Evolutionary conservation across 2,888 invertebrate species (phyloP).

Genomic region (Limulus polyphemus): DNA sequence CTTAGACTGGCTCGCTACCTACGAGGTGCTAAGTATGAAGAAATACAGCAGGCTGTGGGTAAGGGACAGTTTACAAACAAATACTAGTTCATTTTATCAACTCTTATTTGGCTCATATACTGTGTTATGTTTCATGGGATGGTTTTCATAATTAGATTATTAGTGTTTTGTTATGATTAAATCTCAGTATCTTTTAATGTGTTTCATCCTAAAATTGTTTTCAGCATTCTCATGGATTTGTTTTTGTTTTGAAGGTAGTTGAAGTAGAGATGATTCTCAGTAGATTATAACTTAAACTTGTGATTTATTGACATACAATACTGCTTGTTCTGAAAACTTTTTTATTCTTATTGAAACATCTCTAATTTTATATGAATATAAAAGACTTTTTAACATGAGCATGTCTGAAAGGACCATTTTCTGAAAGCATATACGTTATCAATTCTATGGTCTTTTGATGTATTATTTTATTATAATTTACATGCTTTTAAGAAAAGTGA

Average conservation of each 20-base stretch:
- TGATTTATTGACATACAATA: background rate
- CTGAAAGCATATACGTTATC: too few relatives aligned
- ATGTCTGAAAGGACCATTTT: too few relatives aligned
- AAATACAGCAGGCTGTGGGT: slow-evolving; percentile 36
- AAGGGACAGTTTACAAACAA: slow-evolving; percentile 1
- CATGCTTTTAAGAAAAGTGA: too few relatives aligned
- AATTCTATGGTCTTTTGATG: too few relatives aligned
- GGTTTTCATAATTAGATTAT: background rate
- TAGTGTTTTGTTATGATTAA: background rate
- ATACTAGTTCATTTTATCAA: background rate
- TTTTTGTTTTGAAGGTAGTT: background rate
- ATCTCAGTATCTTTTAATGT: background rate
- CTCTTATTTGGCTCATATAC: background rate
- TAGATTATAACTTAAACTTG: background rate
- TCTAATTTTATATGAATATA: too few relatives aligned
- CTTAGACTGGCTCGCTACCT: slow-evolving; percentile 79
- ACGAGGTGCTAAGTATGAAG: slow-evolving; percentile 77
- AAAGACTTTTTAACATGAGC: too few relatives aligned
- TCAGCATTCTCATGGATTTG: background rate
- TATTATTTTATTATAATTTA: too few relatives aligned
- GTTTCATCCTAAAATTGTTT: background rate
- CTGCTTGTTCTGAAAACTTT: background rate
- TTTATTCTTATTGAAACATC: too few relatives aligned
- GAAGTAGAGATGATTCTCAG: background rate
- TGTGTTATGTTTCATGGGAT: background rate